A percentile compares a stretch with the other conserved stretches of the same genome.
These are phyloP conservation scores for Trinorchestia longiramus DNA, from an alignment of 1,140 invertebrate species.

Conservation along the genomic window DNA sequence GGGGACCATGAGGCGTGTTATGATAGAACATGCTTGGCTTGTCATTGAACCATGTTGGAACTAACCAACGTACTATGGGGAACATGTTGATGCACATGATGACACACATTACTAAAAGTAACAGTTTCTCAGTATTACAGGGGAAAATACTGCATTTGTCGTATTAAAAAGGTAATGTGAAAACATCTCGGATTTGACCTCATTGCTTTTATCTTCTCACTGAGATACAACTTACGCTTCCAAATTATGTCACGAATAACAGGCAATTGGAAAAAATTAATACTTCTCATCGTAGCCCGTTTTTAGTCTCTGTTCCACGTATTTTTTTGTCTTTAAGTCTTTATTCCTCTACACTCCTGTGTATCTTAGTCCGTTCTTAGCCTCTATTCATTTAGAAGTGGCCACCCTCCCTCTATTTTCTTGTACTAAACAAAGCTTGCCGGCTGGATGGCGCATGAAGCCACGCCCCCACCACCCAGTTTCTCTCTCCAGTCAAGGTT, in stretches of 20 bases:
- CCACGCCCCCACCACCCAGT: background rate
- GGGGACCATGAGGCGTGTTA: background rate
- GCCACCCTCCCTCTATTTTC: background rate
- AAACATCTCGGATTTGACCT: too few species aligned
- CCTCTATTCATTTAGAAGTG: background rate
- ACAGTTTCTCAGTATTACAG: too few species aligned
- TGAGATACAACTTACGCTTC: too few species aligned
- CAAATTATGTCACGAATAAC: too few species aligned
- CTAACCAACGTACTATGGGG: background rate
- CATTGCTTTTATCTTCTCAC: too few species aligned
- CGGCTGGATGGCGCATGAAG: too few species aligned
- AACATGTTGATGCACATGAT: background rate
- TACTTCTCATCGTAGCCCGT: too few species aligned
- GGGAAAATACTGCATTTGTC: too few species aligned
- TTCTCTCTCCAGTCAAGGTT: background rate
- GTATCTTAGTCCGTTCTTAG: background rate
- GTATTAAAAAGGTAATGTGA: too few species aligned
- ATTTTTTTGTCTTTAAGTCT: too few species aligned
- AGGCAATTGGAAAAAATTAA: too few species aligned
- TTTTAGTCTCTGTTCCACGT: too few species aligned
- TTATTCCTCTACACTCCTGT: background rate
- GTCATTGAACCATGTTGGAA: background rate
- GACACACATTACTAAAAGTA: background rate
- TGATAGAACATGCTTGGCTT: background rate
- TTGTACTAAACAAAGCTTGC: background rate